Conservation (phyloP, 2,113 vertebrate species). For the Gnathonemus longibarbis region DNA sequence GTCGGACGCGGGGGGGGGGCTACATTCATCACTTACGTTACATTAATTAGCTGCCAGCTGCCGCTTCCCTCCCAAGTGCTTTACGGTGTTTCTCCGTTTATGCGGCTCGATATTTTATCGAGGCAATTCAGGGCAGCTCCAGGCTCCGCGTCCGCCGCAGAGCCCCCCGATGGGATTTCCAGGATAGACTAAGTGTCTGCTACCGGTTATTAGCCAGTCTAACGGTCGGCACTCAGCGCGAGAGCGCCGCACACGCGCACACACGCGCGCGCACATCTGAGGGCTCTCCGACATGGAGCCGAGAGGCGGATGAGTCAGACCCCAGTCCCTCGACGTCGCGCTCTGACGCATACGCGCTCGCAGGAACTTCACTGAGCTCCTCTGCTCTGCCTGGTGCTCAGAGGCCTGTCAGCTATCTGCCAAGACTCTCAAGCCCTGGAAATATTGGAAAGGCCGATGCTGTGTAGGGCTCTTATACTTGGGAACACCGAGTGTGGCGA, state of each 20-base stretch:
- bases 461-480: background rate
- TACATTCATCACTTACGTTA: background rate
- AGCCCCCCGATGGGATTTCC: background rate
- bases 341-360: constrained; percentile 12
- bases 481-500: background rate
- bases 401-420: background rate
- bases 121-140: background rate
- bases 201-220: background rate
- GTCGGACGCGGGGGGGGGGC: background rate
- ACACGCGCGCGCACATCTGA: background rate
- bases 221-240: background rate
- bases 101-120: background rate
- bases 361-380: background rate
- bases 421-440: background rate
- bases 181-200: background rate
- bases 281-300: background rate
- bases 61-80: background rate
- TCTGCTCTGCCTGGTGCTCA: background rate
- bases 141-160: background rate
- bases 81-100: background rate
- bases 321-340: background rate
- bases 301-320: constrained; percentile 12
- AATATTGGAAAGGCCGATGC: background rate
- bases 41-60: constrained; percentile 9
- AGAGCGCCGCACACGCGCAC: background rate